phyloP scores from a whole-genome alignment of 2,113 vertebrate species.

The Heteronetta atricapilla region DNA sequence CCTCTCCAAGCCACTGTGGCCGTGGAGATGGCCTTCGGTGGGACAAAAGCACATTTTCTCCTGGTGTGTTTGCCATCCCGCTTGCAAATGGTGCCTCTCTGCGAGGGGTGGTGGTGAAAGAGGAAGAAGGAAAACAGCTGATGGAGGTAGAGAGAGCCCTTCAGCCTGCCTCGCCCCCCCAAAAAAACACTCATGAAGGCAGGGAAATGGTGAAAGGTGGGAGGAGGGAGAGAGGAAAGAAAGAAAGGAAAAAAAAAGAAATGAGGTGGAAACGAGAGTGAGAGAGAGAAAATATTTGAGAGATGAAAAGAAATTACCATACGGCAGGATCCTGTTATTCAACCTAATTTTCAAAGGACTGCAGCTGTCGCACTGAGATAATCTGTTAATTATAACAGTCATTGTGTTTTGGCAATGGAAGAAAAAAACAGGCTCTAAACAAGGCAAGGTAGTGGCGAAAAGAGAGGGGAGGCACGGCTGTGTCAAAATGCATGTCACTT shows the following conservation, averaged over 20 bases:
- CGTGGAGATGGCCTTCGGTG: not conserved
- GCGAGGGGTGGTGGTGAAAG: not conserved
- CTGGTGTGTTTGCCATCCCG: not conserved
- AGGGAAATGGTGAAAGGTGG: constrained; percentile 38
- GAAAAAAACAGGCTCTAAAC: constrained; percentile 74
- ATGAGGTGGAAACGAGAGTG: constrained; percentile 45
- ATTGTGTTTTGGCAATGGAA: constrained; percentile 81
- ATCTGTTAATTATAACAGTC: constrained; percentile 86
- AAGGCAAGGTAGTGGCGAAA: constrained; percentile 62
- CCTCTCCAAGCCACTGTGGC: not conserved
- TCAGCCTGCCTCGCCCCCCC: not conserved
- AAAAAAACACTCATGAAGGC: constrained; percentile 26
- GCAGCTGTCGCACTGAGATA: constrained; percentile 85
- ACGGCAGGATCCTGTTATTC: constrained; percentile 82
- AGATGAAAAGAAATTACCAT: constrained; percentile 82
- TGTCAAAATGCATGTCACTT: constrained; percentile 59
- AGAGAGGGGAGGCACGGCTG: constrained; percentile 46
- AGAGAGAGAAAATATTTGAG: constrained; percentile 70
- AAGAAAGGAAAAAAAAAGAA: constrained; percentile 54
- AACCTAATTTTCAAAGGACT: constrained; percentile 85
- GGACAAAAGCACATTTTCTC: not conserved
- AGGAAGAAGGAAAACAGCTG: constrained; percentile 1
- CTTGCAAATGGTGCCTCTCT: not conserved
- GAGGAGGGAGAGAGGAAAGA: constrained; percentile 16
- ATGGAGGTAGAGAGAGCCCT: not conserved